phyloP scores from a whole-genome alignment of 2,113 vertebrate species.

The Hystrix brachyura region DNA sequence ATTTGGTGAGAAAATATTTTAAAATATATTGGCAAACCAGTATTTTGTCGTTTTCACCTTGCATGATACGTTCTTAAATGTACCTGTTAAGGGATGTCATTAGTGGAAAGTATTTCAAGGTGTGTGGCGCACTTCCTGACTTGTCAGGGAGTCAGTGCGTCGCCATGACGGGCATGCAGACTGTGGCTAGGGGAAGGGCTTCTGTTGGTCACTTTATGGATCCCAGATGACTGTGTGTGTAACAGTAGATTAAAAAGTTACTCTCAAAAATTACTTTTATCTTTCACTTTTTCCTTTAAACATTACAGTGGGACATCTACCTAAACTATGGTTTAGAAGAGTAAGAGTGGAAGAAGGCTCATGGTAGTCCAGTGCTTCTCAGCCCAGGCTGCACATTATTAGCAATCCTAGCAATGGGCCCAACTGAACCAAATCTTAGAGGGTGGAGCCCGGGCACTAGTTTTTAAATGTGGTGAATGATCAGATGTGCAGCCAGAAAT shows the following conservation, averaged over 20 bases:
- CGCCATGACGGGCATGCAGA: background rate
- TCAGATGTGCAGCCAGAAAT: background rate
- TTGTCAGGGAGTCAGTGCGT: background rate
- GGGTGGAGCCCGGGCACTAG: background rate
- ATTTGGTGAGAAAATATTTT: background rate
- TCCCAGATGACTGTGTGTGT: background rate
- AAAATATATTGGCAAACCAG: background rate
- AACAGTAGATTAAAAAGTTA: background rate
- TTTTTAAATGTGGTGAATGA: background rate
- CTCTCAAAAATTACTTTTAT: background rate
- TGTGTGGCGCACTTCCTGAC: rapidly evolving
- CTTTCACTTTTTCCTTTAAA: background rate
- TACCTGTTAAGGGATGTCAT: background rate
- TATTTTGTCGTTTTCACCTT: background rate
- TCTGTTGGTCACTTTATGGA: background rate
- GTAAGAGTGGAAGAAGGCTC: background rate
- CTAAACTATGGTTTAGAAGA: background rate
- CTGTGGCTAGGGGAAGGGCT: background rate
- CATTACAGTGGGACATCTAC: background rate
- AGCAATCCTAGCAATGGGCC: background rate
- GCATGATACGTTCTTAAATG: background rate
- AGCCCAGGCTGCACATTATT: background rate
- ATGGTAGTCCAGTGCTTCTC: background rate
- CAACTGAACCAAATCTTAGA: background rate
- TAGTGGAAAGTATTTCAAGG: background rate